Evolutionary conservation across 2,113 vertebrate genomes (phyloP).

Genomic region (Sinosuthora webbiana): DNA sequence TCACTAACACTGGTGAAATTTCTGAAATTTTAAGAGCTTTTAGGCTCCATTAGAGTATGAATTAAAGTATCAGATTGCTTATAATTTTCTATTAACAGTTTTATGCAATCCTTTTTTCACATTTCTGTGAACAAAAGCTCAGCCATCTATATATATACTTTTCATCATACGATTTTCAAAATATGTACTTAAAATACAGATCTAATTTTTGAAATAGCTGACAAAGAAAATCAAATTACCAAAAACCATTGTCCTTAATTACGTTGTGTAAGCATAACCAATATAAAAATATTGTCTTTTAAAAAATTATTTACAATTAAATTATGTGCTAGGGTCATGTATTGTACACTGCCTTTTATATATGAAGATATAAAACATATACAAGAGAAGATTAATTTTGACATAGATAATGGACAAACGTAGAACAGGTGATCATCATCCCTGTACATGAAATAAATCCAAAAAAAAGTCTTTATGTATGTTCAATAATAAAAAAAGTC

Average conservation of each 20-base stretch:
- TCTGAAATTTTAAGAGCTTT: slow-evolving; percentile 68
- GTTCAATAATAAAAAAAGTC: not conserved
- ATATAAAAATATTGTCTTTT: not conserved
- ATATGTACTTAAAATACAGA: not conserved
- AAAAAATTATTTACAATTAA: not conserved
- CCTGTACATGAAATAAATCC: not conserved
- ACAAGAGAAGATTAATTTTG: not conserved
- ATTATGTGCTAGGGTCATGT: not conserved
- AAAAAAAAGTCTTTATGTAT: not conserved
- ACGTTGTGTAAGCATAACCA: not conserved
- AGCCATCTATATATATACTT: not conserved
- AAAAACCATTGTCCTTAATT: not conserved
- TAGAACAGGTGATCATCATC: not conserved
- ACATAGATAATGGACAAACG: not conserved
- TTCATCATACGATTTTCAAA: not conserved
- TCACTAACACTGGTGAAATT: slow-evolving; percentile 41
- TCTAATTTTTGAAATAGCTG: not conserved
- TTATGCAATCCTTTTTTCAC: not conserved
- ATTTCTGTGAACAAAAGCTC: not conserved
- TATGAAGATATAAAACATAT: not conserved
- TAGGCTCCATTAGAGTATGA: slow-evolving; percentile 59
- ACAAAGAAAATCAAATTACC: not conserved
- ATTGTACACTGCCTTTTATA: not conserved
- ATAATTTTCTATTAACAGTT: slow-evolving; percentile 53
- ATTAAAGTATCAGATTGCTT: slow-evolving; percentile 52